These are phyloP conservation scores for Phocoena phocoena DNA, from an alignment of 2,113 vertebrate genomes.

Conservation along the genomic window DNA sequence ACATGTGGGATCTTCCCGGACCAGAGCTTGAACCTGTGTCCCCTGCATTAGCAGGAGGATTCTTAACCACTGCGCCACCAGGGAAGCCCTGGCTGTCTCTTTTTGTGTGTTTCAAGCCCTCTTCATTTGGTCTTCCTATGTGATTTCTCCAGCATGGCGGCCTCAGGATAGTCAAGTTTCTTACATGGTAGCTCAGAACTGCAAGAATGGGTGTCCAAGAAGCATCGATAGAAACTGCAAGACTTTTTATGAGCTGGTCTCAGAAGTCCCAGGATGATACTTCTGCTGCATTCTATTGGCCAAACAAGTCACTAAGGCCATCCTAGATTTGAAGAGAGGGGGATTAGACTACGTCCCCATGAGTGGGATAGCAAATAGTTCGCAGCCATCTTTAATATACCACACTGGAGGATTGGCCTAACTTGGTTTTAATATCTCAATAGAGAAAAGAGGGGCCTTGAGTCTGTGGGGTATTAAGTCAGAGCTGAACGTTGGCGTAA, in stretches of 20 bases:
- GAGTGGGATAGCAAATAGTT: not conserved
- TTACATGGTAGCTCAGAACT: not conserved
- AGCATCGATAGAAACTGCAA: not conserved
- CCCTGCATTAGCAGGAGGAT: too few species aligned
- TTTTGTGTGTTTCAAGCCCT: not conserved
- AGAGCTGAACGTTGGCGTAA: not conserved
- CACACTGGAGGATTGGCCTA: not conserved
- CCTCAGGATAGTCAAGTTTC: not conserved
- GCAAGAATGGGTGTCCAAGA: not conserved
- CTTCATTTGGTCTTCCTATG: not conserved
- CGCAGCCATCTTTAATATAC: not conserved
- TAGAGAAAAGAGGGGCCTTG: not conserved
- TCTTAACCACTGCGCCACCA: too few species aligned
- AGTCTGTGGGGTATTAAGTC: not conserved
- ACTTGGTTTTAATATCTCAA: not conserved
- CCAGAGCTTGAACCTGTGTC: too few species aligned
- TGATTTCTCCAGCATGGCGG: not conserved
- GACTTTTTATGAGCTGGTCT: not conserved
- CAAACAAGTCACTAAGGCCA: not conserved
- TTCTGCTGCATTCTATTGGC: not conserved
- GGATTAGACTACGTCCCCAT: not conserved
- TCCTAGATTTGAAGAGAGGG: not conserved
- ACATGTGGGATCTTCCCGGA: too few species aligned
- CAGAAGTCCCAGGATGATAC: not conserved
- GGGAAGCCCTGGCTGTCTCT: too few species aligned